Conservation (phyloP, 2,888 invertebrate genomes). For the Zootermopsis nevadensis region DNA sequence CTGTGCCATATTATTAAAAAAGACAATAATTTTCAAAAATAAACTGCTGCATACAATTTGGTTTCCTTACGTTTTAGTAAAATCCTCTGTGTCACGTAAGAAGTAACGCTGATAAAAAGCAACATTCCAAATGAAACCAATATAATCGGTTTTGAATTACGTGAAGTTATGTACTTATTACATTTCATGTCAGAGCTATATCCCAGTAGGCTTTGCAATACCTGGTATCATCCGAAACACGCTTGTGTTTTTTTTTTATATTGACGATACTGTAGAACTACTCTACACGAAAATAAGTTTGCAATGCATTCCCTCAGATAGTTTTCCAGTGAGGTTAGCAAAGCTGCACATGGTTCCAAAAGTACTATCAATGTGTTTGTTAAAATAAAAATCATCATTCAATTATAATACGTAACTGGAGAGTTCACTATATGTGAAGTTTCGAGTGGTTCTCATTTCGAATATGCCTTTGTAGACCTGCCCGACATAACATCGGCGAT, state of each 20-base stretch:
- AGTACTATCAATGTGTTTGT: not conserved
- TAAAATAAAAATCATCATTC: slow-evolving; percentile 8
- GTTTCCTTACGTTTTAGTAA: no score
- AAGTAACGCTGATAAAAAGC: not conserved
- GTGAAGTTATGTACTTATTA: not conserved
- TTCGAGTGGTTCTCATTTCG: slow-evolving; percentile 12
- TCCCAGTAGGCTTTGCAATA: not conserved
- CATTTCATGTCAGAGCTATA: not conserved
- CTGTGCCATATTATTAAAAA: no score
- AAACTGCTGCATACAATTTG: no score
- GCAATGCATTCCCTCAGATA: not conserved
- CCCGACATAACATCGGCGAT: not conserved
- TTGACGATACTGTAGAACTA: not conserved
- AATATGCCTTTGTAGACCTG: not conserved
- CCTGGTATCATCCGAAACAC: not conserved
- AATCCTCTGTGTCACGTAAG: not conserved
- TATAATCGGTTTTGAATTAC: not conserved
- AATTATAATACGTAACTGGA: not conserved
- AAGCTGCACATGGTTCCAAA: not conserved
- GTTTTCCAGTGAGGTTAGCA: not conserved
- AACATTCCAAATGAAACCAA: not conserved
- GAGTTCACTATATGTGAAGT: not conserved
- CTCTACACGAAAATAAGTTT: not conserved
- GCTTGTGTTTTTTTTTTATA: not conserved
- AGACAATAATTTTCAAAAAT: no score